Base-by-base conservation (phyloP, 2,797 vertebrate species). In the Lutjanus campechanus region DNA sequence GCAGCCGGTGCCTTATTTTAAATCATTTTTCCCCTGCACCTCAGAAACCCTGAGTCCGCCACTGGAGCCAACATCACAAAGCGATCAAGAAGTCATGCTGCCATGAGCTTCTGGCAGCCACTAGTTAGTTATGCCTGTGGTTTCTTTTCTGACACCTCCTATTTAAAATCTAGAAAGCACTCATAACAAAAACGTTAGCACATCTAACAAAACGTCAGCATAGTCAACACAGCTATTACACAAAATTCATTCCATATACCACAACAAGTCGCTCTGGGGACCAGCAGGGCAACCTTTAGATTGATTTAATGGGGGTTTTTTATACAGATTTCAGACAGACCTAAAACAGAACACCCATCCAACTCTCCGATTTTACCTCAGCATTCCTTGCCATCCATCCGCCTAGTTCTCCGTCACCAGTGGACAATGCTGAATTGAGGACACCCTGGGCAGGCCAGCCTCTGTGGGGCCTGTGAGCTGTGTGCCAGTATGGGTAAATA, bases 401-500 rank as follows among this genome's bases (percentile, higher is more conserved):
- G 8, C 47, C 65, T 58, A 47, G 77, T 68, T 75, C 73, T 86
- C 78, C 78, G 66, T 79, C 67, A 55, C 36, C 3, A 40, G 16
- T 55, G 22, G 71, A 93, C 89, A 90, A 90, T 83, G 84, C 76
- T 69, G 79, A 88, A 88, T 83, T 87, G 88, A 88, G 81, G 76
- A 88, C 80, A 80, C 81, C 71, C 77, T 68, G 82, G 82, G 85
- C 79, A 79, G 83, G 69, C 76, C 76, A 53, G 76, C 65, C 82
- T 87, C 84, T 91, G 83, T 87, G 85, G 70, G 69, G 81, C 84
- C 82, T 86, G 78, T 43, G 89, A 85, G 91, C 91, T 94, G 87
- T 90, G 85, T 94, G 91, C 90, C 91, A 94, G 86, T 87, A 88
- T 91, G 86, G 91, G 89, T 90, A 95, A 95, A 95, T 95, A 95